These are phyloP conservation scores for Microcebus murinus DNA, from an alignment of 2,113 vertebrate species.

Conservation along the genomic window DNA sequence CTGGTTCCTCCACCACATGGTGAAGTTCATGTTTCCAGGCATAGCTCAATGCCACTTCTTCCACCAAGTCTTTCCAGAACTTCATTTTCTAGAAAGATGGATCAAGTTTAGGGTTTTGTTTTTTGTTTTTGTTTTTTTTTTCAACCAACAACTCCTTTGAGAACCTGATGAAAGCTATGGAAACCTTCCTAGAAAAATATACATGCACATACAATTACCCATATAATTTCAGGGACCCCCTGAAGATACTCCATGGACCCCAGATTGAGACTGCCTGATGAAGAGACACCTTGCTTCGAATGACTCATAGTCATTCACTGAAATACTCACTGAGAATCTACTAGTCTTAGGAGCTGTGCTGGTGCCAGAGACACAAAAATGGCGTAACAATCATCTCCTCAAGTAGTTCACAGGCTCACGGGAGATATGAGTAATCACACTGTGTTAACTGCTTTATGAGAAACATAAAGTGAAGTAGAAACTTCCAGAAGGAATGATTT, in stretches of 20 bases:
- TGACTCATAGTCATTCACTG: not conserved
- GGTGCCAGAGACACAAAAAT: not conserved
- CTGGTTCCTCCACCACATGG: not conserved
- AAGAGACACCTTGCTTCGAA: not conserved
- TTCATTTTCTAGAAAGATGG: not conserved
- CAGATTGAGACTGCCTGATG: not conserved
- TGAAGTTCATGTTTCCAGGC: not conserved
- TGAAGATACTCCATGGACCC: not conserved
- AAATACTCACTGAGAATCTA: not conserved
- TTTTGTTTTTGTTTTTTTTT: not conserved
- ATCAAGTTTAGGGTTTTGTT: not conserved
- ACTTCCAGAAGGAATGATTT: slow-evolving; percentile 14
- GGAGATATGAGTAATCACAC: not conserved
- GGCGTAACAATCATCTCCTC: not conserved
- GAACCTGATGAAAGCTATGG: not conserved
- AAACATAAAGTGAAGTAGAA: not conserved
- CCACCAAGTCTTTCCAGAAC: not conserved
- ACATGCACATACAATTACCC: not conserved
- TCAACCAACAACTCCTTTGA: not conserved
- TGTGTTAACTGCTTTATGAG: not conserved
- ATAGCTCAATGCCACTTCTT: not conserved
- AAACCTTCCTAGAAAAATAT: not conserved
- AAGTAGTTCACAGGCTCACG: not conserved
- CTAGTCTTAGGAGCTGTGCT: not conserved
- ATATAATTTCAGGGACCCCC: not conserved